Percentiles rank a stretch among this genome's conserved stretches.
These are phyloP conservation scores for Eulithis prunata DNA, from an alignment of 2,888 invertebrate genomes.

Conservation along the genomic window DNA sequence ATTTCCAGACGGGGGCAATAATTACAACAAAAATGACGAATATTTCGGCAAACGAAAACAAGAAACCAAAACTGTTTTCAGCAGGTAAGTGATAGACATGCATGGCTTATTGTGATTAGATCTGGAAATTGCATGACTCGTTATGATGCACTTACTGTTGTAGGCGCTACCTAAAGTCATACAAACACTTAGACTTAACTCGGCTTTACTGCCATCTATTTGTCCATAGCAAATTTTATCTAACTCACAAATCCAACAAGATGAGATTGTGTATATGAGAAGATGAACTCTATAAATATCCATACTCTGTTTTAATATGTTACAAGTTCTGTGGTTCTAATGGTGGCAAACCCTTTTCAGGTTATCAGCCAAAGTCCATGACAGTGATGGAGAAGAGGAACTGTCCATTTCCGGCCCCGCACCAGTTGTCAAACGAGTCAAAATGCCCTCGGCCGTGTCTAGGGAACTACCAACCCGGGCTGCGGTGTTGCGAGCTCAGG, in stretches of 20 bases:
- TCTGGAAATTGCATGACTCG: conserved; percentile 1
- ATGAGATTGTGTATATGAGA: no score
- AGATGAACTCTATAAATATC: no score
- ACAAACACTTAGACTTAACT: neutral
- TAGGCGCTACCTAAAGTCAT: conserved; percentile 4
- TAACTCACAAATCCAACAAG: no score
- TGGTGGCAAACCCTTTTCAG: conserved; percentile 44
- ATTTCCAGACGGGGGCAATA: conserved; percentile 65
- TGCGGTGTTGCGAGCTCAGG: conserved; percentile 88
- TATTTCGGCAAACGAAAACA: conserved; percentile 78
- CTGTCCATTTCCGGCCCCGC: conserved; percentile 48
- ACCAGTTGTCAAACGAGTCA: conserved; percentile 55
- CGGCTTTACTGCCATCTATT: no score
- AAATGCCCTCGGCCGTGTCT: conserved; percentile 89
- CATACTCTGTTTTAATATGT: no score
- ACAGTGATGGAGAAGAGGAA: conserved; percentile 81
- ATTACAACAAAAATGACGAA: conserved; percentile 80
- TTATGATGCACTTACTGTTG: neutral
- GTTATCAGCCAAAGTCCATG: conserved; percentile 71
- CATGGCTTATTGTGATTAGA: conserved; percentile 34
- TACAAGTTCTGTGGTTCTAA: no score
- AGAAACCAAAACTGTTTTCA: conserved; percentile 84
- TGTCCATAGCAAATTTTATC: no score
- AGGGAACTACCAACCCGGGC: conserved; percentile 91
- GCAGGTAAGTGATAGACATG: conserved; percentile 66